Base-by-base conservation (phyloP, 2,113 vertebrate species). In the Myrmecobius fasciatus region DNA sequence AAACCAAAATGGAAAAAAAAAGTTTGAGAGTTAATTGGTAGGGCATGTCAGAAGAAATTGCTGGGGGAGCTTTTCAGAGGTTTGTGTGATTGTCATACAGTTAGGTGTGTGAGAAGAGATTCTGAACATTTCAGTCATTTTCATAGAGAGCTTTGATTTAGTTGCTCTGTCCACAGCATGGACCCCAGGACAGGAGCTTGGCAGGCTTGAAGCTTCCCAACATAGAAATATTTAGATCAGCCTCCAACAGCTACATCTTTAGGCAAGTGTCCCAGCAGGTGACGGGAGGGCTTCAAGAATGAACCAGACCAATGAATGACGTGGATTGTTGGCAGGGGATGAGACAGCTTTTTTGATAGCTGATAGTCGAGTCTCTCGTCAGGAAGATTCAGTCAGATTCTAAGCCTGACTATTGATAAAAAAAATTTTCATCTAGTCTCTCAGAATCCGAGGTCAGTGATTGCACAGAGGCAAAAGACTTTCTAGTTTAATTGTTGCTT, bases 191-290 rank as follows among this genome's bases (percentile, higher is more conserved):
- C 54, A 43, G 24, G 20, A 26, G 0, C 43, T 43, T 22, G 88
- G 91, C 12, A n/a, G 26, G 22, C 26, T 0, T 8, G 17, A 92
- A 92, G 47, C 75, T 91, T 49, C 89, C 25, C 47, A 47, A 60
- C 46, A n/a, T 75, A 17, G 28, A 11, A 67, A 20, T 25, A 49
- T 75, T 75, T 75, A n/a, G 60, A 75, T 75, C 17, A 0, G 20
- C 43, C n/a, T 94, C 93, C 25, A 46, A 92, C 12, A 25, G 54
- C 54, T 92, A 26, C 92, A 46, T 83, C n/a, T 91, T 95, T 28
- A 53, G 28, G 52, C 83, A 52, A 22, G 83, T 43, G 67, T 22
- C 67, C 94, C 90, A 53, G 20, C 47, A 25, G 26, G 2, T 43
- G 93, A 54, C 31, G 92, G 36, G 26, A 91, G 49, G 36, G 43